A percentile compares a stretch with the other conserved stretches of the same genome.
Evolutionary conservation across 2,888 invertebrate genomes (phyloP).

Genomic region (Melanotus villosus): DNA sequence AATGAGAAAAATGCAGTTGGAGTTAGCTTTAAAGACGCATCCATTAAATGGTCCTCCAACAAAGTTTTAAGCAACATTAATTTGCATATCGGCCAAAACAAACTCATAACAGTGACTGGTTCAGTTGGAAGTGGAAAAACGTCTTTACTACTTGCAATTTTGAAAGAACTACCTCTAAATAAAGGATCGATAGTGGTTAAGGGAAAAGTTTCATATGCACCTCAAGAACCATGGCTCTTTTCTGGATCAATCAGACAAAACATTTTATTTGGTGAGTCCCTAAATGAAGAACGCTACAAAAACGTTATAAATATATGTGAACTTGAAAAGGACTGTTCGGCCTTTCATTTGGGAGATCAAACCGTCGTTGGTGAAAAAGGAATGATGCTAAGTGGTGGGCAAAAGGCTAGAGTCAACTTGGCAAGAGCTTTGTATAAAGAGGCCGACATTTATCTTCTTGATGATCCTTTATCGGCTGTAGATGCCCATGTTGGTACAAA

Average conservation of each 20-base stretch:
- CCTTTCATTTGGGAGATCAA: constrained; percentile 86
- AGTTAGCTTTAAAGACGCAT: constrained; percentile 67
- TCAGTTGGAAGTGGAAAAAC: constrained; percentile 79
- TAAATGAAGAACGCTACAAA: constrained; percentile 77
- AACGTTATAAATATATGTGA: constrained; percentile 80
- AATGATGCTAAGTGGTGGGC: constrained; percentile 81
- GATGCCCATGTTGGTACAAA: constrained; percentile 89
- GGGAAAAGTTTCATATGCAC: constrained; percentile 84
- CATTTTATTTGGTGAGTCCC: constrained; percentile 88
- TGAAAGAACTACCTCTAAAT: constrained; percentile 82
- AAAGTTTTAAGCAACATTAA: constrained; percentile 79
- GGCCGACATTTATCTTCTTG: constrained; percentile 86
- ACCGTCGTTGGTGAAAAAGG: constrained; percentile 87
- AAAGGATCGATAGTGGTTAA: constrained; percentile 77
- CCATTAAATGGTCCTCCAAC: constrained; percentile 78
- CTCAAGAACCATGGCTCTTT: constrained; percentile 91
- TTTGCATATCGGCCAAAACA: constrained; percentile 73
- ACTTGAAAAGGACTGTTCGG: constrained; percentile 79
- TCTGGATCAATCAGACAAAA: constrained; percentile 91
- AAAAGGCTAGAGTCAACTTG: constrained; percentile 87
- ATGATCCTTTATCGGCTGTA: constrained; percentile 92
- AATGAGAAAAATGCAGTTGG: not conserved
- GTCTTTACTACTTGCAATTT: constrained; percentile 71
- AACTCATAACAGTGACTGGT: constrained; percentile 76
- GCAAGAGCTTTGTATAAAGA: constrained; percentile 87